phyloP scores from a whole-genome alignment of 2,113 vertebrate species.

The Cephalopterus ornatus region DNA sequence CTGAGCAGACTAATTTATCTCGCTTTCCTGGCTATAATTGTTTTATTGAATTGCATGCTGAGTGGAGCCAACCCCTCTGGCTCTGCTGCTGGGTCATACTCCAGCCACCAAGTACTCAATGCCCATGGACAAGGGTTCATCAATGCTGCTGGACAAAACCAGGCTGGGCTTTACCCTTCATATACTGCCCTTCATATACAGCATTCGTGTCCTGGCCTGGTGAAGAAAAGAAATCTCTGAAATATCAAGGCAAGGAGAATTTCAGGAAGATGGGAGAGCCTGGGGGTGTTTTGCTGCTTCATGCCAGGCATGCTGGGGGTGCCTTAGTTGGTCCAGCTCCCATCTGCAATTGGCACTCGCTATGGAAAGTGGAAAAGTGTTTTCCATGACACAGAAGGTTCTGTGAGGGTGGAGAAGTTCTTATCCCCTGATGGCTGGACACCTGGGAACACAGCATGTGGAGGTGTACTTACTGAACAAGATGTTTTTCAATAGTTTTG shows the following conservation, averaged over 20 bases:
- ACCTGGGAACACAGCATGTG: neutral
- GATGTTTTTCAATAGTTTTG: neutral
- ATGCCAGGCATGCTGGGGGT: fast-evolving
- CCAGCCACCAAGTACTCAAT: neutral
- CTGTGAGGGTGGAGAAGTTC: neutral
- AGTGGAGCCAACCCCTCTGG: constrained; percentile 1
- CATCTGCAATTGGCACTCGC: neutral
- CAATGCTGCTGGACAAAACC: constrained; percentile 17
- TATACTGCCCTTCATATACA: neutral
- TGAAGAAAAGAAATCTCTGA: constrained; percentile 7
- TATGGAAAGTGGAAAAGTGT: neutral
- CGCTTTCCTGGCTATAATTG: neutral
- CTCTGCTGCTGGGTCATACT: neutral
- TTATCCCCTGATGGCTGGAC: neutral
- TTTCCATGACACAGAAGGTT: neutral
- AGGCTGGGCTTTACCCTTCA: constrained; percentile 18
- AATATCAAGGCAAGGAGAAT: neutral
- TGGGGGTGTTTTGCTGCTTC: neutral
- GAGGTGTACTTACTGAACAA: neutral
- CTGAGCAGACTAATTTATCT: neutral
- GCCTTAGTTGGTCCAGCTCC: neutral
- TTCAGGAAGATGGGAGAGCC: neutral
- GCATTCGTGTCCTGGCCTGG: neutral
- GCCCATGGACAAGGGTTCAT: neutral
- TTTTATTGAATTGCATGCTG: neutral